These are phyloP conservation scores for Brenthis daphne DNA, from an alignment of 2,888 invertebrate species.

Conservation along the genomic window DNA sequence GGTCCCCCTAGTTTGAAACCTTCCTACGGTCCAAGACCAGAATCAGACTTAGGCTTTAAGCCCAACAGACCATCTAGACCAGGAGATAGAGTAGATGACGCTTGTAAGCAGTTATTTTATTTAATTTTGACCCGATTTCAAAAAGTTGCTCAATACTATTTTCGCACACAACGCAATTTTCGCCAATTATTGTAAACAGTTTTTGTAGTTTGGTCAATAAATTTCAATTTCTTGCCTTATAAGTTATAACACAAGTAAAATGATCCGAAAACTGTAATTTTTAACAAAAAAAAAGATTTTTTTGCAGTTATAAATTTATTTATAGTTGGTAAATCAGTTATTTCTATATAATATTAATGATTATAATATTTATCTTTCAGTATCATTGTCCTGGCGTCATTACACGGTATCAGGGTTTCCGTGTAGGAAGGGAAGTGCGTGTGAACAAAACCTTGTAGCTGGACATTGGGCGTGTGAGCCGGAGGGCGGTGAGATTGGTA, in stretches of 20 bases:
- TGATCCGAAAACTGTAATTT: no score
- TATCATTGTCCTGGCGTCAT: constrained; percentile 85
- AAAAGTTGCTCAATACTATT: not conserved
- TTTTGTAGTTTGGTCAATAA: no score
- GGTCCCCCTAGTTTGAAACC: constrained; percentile 38
- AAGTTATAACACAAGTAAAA: no score
- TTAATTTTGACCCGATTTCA: not conserved
- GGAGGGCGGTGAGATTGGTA: constrained; percentile 83
- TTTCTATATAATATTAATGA: no score
- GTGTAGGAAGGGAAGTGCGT: constrained; percentile 86
- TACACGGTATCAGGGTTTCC: constrained; percentile 92
- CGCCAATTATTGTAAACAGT: no score
- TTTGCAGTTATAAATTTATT: no score
- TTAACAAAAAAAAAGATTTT: no score
- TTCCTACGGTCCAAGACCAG: constrained; percentile 27
- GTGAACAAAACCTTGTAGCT: constrained; percentile 87
- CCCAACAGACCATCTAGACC: constrained; percentile 46
- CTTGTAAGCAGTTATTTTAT: constrained; percentile 29
- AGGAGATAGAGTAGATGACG: constrained; percentile 44
- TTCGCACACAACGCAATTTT: no score
- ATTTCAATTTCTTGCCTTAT: no score
- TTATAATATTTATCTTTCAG: constrained; percentile 46
- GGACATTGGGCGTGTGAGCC: constrained; percentile 94
- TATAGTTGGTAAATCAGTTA: no score
- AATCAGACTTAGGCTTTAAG: constrained; percentile 21